Evolutionary conservation across 2,888 invertebrate species (phyloP).

Genomic region (Cosmorhoe ocellata): DNA sequence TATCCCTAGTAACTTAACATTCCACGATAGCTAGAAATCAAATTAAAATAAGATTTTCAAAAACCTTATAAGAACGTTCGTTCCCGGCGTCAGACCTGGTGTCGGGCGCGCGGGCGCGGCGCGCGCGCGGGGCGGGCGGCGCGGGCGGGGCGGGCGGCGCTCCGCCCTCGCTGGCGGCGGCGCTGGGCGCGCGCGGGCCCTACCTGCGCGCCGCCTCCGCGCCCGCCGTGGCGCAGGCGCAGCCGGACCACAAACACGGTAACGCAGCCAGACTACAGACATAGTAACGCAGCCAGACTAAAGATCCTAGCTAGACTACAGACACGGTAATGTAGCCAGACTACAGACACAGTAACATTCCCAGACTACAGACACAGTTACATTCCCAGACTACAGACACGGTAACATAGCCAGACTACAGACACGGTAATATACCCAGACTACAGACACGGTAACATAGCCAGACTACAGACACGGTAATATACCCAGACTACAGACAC

Average conservation of each 20-base stretch:
- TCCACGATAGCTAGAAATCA: too few relatives aligned
- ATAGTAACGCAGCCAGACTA: constrained; percentile 13
- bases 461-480: too few relatives aligned
- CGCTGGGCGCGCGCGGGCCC: constrained; percentile 95
- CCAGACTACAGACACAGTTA: too few relatives aligned
- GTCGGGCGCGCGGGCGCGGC: constrained; percentile 92
- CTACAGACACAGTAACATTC: too few relatives aligned
- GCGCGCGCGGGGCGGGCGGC: constrained; percentile 80
- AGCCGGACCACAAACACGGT: too few relatives aligned
- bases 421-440: neutral
- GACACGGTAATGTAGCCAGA: too few relatives aligned
- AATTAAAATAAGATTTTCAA: too few relatives aligned
- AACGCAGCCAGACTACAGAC: constrained; percentile 51
- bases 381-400: constrained; percentile 63
- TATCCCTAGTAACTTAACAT: too few relatives aligned
- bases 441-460: too few relatives aligned
- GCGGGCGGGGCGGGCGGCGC: constrained; percentile 70
- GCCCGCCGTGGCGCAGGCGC: constrained; percentile 89
- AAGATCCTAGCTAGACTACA: too few relatives aligned
- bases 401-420: constrained; percentile 11
- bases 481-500: too few relatives aligned
- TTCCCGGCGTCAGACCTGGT: constrained; percentile 17
- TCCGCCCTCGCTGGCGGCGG: constrained; percentile 89
- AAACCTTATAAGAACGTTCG: too few relatives aligned
- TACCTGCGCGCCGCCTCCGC: constrained; percentile 97